Percentiles rank a stretch among this genome's conserved stretches.
phyloP scores from a whole-genome alignment of 2,113 vertebrate species.

The Peromyscus californicus region DNA sequence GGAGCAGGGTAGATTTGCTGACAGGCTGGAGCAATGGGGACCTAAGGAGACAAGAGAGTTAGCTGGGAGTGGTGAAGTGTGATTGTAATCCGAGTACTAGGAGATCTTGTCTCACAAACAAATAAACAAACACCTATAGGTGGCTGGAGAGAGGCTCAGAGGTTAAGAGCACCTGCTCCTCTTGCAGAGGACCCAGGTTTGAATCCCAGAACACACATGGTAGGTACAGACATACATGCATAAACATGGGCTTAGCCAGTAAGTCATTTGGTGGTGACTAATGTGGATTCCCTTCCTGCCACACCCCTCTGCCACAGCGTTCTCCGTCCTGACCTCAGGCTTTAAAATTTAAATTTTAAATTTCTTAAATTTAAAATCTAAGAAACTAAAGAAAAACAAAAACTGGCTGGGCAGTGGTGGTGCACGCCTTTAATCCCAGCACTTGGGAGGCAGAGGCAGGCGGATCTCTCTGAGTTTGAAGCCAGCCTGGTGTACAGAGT shows the following conservation, averaged over 20 bases:
- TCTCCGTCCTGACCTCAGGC: not conserved
- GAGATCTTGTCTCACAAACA: too few relatives aligned
- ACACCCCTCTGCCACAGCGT: not conserved
- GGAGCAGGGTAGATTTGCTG: not conserved
- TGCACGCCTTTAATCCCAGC: too few relatives aligned
- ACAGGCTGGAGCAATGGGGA: not conserved
- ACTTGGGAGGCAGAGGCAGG: not conserved
- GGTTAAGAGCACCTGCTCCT: not conserved
- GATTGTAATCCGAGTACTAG: too few relatives aligned
- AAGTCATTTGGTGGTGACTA: slow-evolving; percentile 53
- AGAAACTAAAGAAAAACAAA: not conserved
- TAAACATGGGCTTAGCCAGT: slow-evolving; percentile 25
- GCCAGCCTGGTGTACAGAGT: too few relatives aligned
- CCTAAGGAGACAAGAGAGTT: not conserved
- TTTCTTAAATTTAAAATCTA: not conserved
- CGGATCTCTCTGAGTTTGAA: too few relatives aligned
- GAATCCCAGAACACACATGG: not conserved
- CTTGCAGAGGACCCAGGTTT: not conserved
- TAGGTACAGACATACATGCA: not conserved
- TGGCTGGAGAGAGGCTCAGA: not conserved
- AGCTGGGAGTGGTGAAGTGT: not conserved
- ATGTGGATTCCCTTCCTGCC: slow-evolving; percentile 46
- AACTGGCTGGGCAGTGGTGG: not conserved
- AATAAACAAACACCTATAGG: not conserved
- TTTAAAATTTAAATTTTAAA: too few relatives aligned